phyloP scores from a whole-genome alignment of 2,113 vertebrate genomes.

The Apodemus sylvaticus region DNA sequence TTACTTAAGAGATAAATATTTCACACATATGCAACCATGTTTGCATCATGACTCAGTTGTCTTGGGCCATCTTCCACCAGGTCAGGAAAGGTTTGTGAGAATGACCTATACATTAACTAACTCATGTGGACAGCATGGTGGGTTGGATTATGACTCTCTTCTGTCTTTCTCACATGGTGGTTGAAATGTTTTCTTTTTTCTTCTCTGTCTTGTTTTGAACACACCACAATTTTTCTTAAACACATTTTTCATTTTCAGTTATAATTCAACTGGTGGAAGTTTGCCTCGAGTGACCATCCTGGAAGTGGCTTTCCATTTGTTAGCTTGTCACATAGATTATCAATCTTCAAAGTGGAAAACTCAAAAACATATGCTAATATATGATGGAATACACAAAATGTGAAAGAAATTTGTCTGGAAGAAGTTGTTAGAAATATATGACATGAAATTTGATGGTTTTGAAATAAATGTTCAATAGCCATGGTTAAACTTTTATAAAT shows the following conservation, averaged over 20 bases:
- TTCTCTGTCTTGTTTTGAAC: neutral
- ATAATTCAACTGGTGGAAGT: constrained; percentile 57
- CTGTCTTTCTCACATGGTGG: neutral
- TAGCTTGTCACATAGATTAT: constrained; percentile 47
- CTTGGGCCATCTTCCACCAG: neutral
- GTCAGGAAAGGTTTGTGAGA: no score
- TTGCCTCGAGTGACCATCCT: constrained; percentile 66
- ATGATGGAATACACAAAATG: neutral
- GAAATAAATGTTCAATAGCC: neutral
- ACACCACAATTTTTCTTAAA: constrained; percentile 25
- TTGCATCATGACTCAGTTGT: neutral
- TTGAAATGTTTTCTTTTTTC: constrained; percentile 37
- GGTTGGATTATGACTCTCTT: neutral
- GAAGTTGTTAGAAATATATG: neutral
- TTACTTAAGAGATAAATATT: neutral
- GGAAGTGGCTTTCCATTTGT: constrained; percentile 62
- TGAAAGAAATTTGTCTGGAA: neutral
- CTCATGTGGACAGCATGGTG: neutral
- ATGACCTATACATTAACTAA: neutral
- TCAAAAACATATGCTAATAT: neutral
- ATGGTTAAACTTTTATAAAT: neutral
- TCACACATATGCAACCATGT: neutral
- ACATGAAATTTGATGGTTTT: neutral
- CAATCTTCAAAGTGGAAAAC: constrained; percentile 66
- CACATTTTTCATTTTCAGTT: constrained; percentile 63